Evolutionary conservation across 2,797 vertebrate species (phyloP).

Genomic region (Oophaga sylvatica): DNA sequence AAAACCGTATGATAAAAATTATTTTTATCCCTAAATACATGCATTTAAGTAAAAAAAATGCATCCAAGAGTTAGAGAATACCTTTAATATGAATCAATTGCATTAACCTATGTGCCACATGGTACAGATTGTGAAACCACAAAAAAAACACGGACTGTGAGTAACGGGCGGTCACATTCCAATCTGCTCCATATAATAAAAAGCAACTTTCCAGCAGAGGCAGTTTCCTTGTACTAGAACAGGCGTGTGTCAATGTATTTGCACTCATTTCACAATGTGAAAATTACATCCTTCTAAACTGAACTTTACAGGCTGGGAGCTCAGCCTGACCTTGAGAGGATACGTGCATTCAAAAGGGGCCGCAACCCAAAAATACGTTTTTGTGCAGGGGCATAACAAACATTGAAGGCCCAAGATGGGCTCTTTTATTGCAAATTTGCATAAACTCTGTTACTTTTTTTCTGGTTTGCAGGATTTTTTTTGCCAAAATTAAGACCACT

Average conservation of each 20-base stretch:
- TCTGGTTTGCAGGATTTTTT: too few species aligned
- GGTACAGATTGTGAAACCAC: not conserved
- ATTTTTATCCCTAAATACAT: too few species aligned
- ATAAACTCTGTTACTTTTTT: too few species aligned
- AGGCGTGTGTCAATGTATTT: not conserved
- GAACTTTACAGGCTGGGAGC: not conserved
- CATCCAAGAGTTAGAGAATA: too few species aligned
- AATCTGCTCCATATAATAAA: not conserved
- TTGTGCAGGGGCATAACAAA: not conserved
- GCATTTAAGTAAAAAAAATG: too few species aligned
- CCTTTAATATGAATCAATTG: too few species aligned
- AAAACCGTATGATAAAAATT: too few species aligned
- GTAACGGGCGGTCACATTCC: not conserved
- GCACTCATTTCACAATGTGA: not conserved
- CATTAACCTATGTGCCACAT: not conserved
- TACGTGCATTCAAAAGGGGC: not conserved
- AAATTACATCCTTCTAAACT: not conserved
- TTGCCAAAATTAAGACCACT: too few species aligned
- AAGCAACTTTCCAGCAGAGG: not conserved
- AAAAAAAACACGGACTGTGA: not conserved
- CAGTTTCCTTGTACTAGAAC: not conserved
- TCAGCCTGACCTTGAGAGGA: not conserved
- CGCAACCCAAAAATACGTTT: not conserved
- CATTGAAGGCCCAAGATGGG: too few species aligned
- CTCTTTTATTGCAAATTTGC: too few species aligned